Base-by-base conservation (phyloP, 2,797 vertebrate species). In the Coregonus suidteri region DNA sequence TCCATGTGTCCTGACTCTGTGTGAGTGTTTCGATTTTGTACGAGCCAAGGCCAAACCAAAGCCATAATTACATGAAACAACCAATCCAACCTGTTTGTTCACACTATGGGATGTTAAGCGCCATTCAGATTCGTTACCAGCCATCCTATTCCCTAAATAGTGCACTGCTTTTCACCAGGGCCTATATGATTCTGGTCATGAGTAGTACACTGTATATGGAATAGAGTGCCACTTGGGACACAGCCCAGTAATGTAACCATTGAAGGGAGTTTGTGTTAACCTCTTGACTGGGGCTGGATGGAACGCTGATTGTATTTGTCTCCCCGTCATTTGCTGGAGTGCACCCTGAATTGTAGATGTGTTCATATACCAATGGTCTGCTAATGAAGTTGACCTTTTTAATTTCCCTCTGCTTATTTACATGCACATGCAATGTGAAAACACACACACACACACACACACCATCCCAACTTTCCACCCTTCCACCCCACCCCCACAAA, bases 331-430 rank as follows among this genome's bases (percentile, higher is more conserved):
- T 85, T 83, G 81, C 79, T 71, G 56, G 54, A 80, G 20, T 15
- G 30, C 79, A 81, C 59, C 30, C 78, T 77, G 79, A 75, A 82
- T 76, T 75, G 80, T 82, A 77, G 80, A 83, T 79, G 76, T 80
- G 71, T 84, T 82, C 64, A 51, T 74, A 84, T 77, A 79, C 87
- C 88, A 77, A 75, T 82, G 82, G 84, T 83, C 89, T 79, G 80
- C 91, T 94, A 94, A 94, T 93, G 93, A 94, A 87, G 82, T 87
- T 93, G 94, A 94, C 93, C 93, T 94, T 94, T 93, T 83, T 76
- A 78, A 90, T 90, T 89, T 83, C 75, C 66, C 80, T 79, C 77
- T 67, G 75, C 90, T 88, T 88, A 90, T 89, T 89, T 88, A 80
- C 87, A 77, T 87, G 87, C 30, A 73, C 16, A 72, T 4, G 9